Conservation (phyloP, 2,888 invertebrate species). For the Dryomyza anilis region DNA sequence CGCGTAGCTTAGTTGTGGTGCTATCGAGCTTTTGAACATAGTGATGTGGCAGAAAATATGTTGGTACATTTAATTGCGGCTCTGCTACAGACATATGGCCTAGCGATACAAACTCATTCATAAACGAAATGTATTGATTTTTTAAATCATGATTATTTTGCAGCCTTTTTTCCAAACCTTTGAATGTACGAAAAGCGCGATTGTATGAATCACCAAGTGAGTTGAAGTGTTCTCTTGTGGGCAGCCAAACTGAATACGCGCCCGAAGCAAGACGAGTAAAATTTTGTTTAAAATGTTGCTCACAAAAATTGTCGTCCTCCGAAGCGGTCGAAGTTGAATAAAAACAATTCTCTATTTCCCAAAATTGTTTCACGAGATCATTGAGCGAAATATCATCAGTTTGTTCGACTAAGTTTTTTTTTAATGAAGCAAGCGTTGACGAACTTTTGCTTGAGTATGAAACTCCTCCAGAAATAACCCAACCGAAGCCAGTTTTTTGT, state of each 20-base stretch:
- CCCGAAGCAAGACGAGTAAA: conserved; percentile 21
- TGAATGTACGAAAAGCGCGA: conserved; percentile 6
- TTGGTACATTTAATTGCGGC: neutral
- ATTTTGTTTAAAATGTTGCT: conserved; percentile 28
- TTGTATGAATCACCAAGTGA: conserved; percentile 19
- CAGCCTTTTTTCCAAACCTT: neutral
- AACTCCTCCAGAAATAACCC: conserved; percentile 17
- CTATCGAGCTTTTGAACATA: conserved; percentile 12
- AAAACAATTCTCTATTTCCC: no score
- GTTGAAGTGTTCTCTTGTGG: conserved; percentile 3
- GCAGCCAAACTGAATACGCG: conserved; percentile 29
- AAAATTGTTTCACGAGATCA: conserved; percentile 8
- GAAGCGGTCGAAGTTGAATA: neutral
- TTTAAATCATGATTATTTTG: neutral
- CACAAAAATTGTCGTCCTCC: conserved; percentile 26
- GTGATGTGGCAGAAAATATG: conserved; percentile 8
- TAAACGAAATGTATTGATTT: neutral
- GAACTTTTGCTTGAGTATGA: neutral
- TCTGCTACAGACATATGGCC: neutral
- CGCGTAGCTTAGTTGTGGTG: conserved; percentile 22
- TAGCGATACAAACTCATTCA: neutral
- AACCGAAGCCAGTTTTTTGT: conserved; percentile 25
- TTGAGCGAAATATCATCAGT: neutral
- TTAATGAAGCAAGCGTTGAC: neutral
- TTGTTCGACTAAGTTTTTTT: neutral